Evolutionary conservation across 2,113 vertebrate genomes (phyloP), one percentile per base, ranked within the genome.

Genomic region (pig (Sus scrofa)): DNA sequence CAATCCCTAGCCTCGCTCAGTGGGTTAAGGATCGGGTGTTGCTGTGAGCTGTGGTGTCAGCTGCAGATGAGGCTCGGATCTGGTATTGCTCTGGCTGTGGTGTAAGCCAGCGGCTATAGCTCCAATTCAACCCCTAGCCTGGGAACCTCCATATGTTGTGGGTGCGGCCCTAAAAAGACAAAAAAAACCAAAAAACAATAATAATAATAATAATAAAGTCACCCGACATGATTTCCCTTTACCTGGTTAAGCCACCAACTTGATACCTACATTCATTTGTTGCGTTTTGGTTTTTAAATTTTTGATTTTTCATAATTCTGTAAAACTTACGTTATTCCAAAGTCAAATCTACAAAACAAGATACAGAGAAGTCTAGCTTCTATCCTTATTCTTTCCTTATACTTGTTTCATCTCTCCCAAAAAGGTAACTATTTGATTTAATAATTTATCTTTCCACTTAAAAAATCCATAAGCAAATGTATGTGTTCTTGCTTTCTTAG

Each of bases 401-500:
- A n/a, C 26, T 26, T 67, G 19, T 13, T 89, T n/a, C 19, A n/a
- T 58, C 19, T 30, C 6, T 73, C 9, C 54, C 34, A 63, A 37
- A 34, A 2, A 92, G 7, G 27, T 56, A 81, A 70, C 18, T 20
- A 77, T 77, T 62, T 93, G 56, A 84, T 79, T 89, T 88, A 88
- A 58, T 58, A 67, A 82, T 58, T 94, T n/a, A 86, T 89, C 39
- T 30, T 82, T 86, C 19, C 30, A 77, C 68, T 94, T n/a, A 67
- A 56, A 44, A 26, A 78, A 78, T 78, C 54, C 19, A 68, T 15
- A 73, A 27, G 20, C 20, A 95, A 73, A 39, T 39, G 10, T 52
- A 34, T 65, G 32, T 44, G 26, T 78, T 68, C 26, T 81, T 86
- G 26, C 37, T 96, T 86, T 50, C 50, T 54, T 68, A 84, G 60